These are phyloP conservation scores for Copidosoma aretas DNA, from an alignment of 2,888 invertebrate genomes.

Conservation along the genomic window DNA sequence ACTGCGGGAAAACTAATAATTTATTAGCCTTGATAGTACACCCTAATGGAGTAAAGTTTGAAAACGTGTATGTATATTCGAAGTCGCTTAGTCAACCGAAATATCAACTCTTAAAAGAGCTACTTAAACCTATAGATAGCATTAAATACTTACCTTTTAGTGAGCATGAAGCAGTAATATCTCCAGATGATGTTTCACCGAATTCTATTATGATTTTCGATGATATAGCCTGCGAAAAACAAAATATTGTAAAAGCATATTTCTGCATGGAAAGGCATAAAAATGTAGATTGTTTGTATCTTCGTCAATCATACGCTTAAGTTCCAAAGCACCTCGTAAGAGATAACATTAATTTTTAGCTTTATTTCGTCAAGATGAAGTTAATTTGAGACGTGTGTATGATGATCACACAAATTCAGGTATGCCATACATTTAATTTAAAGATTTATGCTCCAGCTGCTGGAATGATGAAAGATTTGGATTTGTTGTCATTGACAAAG, in stretches of 20 bases:
- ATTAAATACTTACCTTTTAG: slow-evolving; percentile 30
- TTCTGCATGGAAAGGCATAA: too few species aligned
- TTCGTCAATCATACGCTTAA: too few species aligned
- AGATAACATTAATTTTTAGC: slow-evolving; percentile 55
- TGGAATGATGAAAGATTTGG: slow-evolving; percentile 46
- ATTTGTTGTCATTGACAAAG: too few species aligned
- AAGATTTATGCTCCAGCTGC: slow-evolving; percentile 48
- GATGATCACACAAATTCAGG: slow-evolving; percentile 42
- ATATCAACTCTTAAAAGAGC: slow-evolving; percentile 46
- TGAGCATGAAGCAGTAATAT: slow-evolving; percentile 26
- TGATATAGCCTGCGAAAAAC: too few species aligned
- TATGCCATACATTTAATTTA: slow-evolving; percentile 46
- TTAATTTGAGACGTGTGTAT: slow-evolving; percentile 52
- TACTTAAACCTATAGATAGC: slow-evolving; percentile 43
- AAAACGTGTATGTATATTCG: slow-evolving; percentile 58
- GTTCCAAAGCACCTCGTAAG: slow-evolving; percentile 55
- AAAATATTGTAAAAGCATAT: too few species aligned
- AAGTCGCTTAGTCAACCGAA: slow-evolving; percentile 51
- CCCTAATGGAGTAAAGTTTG: slow-evolving; percentile 52
- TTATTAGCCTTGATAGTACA: slow-evolving; percentile 42
- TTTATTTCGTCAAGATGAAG: too few species aligned
- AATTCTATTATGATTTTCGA: too few species aligned
- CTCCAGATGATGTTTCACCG: slow-evolving; percentile 17
- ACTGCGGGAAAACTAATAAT: slow-evolving; percentile 51
- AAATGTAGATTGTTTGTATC: too few species aligned